phyloP scores from a whole-genome alignment of 2,888 invertebrate species.

The Falcaria lacertinaria region DNA sequence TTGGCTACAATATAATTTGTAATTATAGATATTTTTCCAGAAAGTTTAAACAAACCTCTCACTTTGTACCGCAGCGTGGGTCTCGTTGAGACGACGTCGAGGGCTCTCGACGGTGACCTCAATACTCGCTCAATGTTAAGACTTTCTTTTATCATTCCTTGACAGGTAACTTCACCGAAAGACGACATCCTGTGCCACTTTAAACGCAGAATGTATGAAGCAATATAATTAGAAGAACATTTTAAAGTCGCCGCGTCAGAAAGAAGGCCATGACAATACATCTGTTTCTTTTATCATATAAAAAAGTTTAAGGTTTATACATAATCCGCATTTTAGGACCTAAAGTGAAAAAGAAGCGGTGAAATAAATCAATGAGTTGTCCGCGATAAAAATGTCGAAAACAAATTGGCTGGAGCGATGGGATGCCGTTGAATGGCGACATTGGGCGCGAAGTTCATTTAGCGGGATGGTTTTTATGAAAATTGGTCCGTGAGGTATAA shows the following conservation, averaged over 20 bases:
- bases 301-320: too few species aligned
- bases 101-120: constrained; percentile 38
- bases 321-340: too few species aligned
- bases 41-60: constrained; percentile 14
- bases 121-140: constrained; percentile 25
- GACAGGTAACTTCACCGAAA: constrained; percentile 36
- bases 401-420: constrained; percentile 49
- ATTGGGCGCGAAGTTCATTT: constrained; percentile 52
- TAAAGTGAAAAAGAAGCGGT: constrained; percentile 5
- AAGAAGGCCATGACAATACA: too few species aligned
- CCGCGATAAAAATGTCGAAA: constrained; percentile 32
- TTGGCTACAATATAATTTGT: too few species aligned
- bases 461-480: constrained; percentile 66
- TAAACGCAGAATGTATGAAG: constrained; percentile 31
- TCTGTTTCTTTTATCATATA: too few species aligned
- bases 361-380: constrained; percentile 38
- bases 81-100: constrained; percentile 30
- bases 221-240: constrained; percentile 13
- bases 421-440: constrained; percentile 33
- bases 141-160: constrained; percentile 41
- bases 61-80: constrained; percentile 26
- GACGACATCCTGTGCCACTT: constrained; percentile 35
- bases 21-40: too few species aligned
- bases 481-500: constrained; percentile 46
- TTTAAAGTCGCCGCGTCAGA: too few species aligned